phyloP scores from a whole-genome alignment of 2,888 invertebrate species.

The Drosophila robusta region DNA sequence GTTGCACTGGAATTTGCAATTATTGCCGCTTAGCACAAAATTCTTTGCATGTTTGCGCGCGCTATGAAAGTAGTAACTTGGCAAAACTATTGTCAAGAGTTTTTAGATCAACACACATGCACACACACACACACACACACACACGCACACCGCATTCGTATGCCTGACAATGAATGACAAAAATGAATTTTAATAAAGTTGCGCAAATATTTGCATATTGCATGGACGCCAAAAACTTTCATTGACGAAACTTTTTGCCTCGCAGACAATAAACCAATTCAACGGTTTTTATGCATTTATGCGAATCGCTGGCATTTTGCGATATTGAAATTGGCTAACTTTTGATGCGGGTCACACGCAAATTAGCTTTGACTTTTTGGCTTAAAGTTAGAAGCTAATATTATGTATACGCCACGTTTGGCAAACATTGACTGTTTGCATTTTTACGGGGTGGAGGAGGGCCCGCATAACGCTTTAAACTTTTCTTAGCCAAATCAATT shows the following conservation, averaged over 20 bases:
- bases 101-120: slow-evolving; percentile 51
- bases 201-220: slow-evolving; percentile 78
- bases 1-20: slow-evolving; percentile 78
- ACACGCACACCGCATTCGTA: slow-evolving; percentile 7
- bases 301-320: slow-evolving; percentile 59
- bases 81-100: slow-evolving; percentile 76
- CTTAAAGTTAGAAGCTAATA: slow-evolving; percentile 64
- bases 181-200: slow-evolving; percentile 81
- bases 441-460: not conserved
- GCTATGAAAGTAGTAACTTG: slow-evolving; percentile 73
- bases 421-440: slow-evolving; percentile 58
- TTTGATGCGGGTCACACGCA: slow-evolving; percentile 75
- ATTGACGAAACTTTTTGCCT: slow-evolving; percentile 68
- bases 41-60: slow-evolving; percentile 68
- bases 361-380: slow-evolving; percentile 69
- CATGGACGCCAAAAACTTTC: slow-evolving; percentile 72
- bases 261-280: slow-evolving; percentile 73
- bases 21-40: slow-evolving; percentile 78
- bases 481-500: slow-evolving; percentile 76
- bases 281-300: slow-evolving; percentile 48
- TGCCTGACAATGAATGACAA: slow-evolving; percentile 71
- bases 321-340: slow-evolving; percentile 55
- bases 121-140: slow-evolving; percentile 4
- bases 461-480: slow-evolving; percentile 52
- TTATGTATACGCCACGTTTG: slow-evolving; percentile 61